These are phyloP conservation scores for Centroberyx gerrardi DNA, from an alignment of 2,797 vertebrate species.

Conservation along the genomic window DNA sequence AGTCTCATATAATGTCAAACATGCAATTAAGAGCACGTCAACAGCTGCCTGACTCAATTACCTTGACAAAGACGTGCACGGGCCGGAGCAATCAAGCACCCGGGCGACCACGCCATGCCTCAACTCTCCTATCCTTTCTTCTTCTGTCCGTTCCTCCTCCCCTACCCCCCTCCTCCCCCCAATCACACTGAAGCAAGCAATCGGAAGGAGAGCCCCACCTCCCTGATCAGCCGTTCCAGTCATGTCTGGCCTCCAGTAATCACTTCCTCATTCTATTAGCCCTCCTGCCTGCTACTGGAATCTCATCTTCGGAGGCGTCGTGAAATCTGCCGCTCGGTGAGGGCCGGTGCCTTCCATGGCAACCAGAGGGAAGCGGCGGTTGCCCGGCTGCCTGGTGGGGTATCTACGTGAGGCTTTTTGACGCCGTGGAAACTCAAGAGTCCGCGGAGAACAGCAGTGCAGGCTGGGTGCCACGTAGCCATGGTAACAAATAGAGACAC, in stretches of 20 bases:
- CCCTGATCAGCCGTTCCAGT: constrained; percentile 44
- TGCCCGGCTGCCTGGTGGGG: constrained; percentile 34
- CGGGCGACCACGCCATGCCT: constrained; percentile 9
- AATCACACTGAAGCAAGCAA: neutral
- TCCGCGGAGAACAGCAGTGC: neutral
- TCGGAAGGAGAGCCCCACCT: neutral
- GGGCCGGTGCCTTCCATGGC: constrained; percentile 40
- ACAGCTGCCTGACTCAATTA: constrained; percentile 70
- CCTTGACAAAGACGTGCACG: constrained; percentile 31
- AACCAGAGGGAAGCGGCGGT: constrained; percentile 53
- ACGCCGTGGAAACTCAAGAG: constrained; percentile 39
- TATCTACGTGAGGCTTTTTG: constrained; percentile 20
- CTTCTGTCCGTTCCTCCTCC: neutral
- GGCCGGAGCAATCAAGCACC: constrained; percentile 17
- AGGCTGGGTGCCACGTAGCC: constrained; percentile 44
- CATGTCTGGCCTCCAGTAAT: constrained; percentile 20
- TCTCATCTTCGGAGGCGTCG: constrained; percentile 34
- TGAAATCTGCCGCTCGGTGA: constrained; percentile 44
- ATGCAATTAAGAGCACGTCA: constrained; percentile 71
- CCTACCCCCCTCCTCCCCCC: neutral
- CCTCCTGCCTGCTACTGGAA: constrained; percentile 19
- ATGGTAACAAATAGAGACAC: constrained; percentile 57
- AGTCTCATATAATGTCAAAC: constrained; percentile 71
- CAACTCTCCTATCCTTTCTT: neutral
- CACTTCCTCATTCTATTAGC: constrained; percentile 36